Conservation (phyloP, 2,888 invertebrate genomes). For the Plagodis dolabraria region DNA sequence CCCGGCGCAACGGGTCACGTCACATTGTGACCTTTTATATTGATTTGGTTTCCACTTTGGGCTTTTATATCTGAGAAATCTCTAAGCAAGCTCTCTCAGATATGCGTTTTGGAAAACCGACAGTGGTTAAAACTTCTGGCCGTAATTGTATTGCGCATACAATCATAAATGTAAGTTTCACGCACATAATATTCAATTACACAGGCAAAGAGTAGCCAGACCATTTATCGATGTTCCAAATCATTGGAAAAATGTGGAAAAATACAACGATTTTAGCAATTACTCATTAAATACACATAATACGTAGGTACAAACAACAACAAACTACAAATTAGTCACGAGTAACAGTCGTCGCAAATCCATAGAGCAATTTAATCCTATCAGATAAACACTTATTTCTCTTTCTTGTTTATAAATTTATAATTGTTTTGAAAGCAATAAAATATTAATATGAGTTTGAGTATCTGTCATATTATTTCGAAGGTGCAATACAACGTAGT, state of each 20-base stretch:
- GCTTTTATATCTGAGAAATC: constrained; percentile 84
- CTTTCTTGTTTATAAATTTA: background rate
- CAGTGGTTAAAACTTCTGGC: constrained; percentile 45
- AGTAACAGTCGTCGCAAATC: constrained; percentile 82
- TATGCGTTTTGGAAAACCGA: constrained; percentile 65
- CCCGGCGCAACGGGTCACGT: constrained; percentile 87
- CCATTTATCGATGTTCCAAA: constrained; percentile 50
- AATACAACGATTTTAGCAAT: constrained; percentile 69
- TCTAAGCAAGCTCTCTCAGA: constrained; percentile 67
- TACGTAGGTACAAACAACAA: constrained; percentile 78
- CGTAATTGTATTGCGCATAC: constrained; percentile 28
- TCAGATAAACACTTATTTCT: background rate
- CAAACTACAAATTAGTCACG: constrained; percentile 82
- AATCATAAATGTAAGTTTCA: constrained; percentile 31
- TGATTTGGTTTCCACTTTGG: constrained; percentile 93
- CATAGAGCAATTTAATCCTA: constrained; percentile 59
- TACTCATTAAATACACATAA: constrained; percentile 79
- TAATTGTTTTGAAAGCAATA: too few species aligned
- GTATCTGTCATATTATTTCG: too few species aligned
- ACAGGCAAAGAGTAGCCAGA: constrained; percentile 1
- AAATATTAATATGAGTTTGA: too few species aligned
- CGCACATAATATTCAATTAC: background rate
- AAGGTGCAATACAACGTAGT: too few species aligned
- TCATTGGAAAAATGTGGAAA: constrained; percentile 72
- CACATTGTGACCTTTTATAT: constrained; percentile 90